phyloP scores from a whole-genome alignment of 2,888 invertebrate genomes.

The Junonia oenone region DNA sequence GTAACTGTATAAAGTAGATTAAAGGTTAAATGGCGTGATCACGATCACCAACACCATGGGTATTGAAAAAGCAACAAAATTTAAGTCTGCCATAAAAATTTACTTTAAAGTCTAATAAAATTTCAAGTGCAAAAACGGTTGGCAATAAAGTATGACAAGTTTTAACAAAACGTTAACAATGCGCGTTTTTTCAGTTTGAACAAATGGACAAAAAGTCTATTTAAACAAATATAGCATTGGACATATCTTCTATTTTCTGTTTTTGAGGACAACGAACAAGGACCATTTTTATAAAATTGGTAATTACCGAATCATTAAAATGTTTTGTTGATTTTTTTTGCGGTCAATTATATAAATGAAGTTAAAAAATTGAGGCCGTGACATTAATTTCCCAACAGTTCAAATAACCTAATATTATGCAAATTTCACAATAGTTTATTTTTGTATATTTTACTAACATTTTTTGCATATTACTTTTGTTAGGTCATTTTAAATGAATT shows the following conservation, averaged over 20 bases:
- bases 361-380: constrained; percentile 20
- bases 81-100: too few species aligned
- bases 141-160: too few species aligned
- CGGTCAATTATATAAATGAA: constrained; percentile 15
- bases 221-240: neutral
- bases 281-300: neutral
- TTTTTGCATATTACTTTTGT: too few species aligned
- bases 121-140: neutral
- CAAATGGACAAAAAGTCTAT: neutral
- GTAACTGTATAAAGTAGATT: too few species aligned
- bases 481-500: too few species aligned
- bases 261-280: neutral
- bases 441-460: neutral
- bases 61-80: too few species aligned
- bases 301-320: constrained; percentile 12
- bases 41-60: too few species aligned
- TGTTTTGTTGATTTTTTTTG: constrained; percentile 8
- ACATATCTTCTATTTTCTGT: neutral
- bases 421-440: constrained; percentile 12
- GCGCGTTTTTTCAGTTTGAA: too few species aligned
- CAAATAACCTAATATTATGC: constrained; percentile 15
- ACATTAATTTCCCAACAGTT: constrained; percentile 26
- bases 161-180: too few species aligned
- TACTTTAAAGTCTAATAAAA: too few species aligned
- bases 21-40: too few species aligned